Conservation (phyloP, 2,888 invertebrate species). For the Odontothrips loti region DNA sequence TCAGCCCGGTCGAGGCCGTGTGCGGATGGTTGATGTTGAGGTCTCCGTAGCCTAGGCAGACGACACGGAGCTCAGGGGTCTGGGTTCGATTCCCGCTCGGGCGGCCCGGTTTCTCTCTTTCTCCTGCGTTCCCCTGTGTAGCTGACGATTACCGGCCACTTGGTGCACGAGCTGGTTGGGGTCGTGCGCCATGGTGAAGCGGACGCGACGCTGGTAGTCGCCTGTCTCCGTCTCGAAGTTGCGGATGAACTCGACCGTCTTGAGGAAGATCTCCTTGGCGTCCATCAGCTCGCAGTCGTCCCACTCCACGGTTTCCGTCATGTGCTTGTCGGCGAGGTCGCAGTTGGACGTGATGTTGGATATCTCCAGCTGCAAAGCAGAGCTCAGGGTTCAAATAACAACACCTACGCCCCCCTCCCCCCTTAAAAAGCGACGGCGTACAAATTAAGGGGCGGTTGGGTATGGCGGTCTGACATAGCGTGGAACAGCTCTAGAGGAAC, state of each 20-base stretch:
- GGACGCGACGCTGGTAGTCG: constrained; percentile 77
- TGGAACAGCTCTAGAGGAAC: not conserved
- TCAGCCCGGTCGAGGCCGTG: constrained; percentile 40
- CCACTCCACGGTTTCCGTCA: constrained; percentile 85
- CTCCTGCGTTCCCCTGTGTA: too few species aligned
- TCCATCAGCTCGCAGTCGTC: constrained; percentile 90
- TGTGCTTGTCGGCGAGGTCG: constrained; percentile 91
- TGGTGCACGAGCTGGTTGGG: constrained; percentile 86
- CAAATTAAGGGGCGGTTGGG: not conserved
- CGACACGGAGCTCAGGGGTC: not conserved
- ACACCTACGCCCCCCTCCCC: not conserved
- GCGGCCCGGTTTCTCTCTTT: too few species aligned
- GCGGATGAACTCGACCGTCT: constrained; percentile 88
- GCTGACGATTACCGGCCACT: constrained; percentile 58
- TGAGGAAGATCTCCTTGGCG: constrained; percentile 92
- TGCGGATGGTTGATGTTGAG: constrained; percentile 68
- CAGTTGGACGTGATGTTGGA: constrained; percentile 94
- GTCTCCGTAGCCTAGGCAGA: constrained; percentile 65
- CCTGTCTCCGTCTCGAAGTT: constrained; percentile 84
- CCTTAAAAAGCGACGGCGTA: not conserved
- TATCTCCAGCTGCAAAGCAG: constrained; percentile 62
- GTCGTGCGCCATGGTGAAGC: constrained; percentile 85
- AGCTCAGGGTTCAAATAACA: not conserved
- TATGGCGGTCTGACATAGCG: too few species aligned
- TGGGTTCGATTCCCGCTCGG: too few species aligned